Evolutionary conservation across 2,113 vertebrate species (phyloP).

Genomic region (Actenoides hombroni): DNA sequence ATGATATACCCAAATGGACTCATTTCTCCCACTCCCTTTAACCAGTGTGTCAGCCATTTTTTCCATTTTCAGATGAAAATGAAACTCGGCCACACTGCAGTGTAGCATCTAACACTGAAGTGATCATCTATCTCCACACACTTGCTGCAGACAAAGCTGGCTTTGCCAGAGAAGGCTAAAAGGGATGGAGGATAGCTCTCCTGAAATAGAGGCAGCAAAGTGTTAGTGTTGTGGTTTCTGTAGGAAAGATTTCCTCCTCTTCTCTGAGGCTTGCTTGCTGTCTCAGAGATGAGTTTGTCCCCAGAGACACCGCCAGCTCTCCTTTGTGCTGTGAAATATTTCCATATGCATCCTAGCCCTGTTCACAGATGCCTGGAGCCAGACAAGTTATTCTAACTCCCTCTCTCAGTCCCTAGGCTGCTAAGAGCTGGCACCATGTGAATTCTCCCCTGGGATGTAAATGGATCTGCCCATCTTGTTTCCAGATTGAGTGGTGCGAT

Average conservation of each 20-base stretch:
- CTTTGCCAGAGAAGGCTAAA: background rate
- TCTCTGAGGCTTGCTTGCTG: background rate
- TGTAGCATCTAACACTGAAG: background rate
- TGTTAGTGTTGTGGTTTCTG: background rate
- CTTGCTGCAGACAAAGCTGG: background rate
- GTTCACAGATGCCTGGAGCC: background rate
- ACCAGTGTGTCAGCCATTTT: background rate
- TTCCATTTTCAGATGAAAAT: background rate
- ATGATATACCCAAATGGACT: background rate
- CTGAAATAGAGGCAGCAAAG: background rate
- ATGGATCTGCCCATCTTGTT: background rate
- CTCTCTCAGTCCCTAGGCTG: background rate
- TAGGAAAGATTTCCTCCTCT: background rate
- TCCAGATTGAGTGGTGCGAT: background rate
- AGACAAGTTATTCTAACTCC: background rate
- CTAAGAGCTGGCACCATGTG: background rate
- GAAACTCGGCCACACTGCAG: background rate
- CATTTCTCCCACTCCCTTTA: background rate
- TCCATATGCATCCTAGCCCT: background rate
- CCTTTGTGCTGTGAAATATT: background rate
- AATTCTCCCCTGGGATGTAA: background rate
- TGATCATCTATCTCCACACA: background rate
- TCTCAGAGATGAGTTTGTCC: background rate
- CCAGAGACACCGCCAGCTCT: background rate
- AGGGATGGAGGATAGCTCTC: background rate